Conservation (phyloP, 1,140 invertebrate genomes). For the Halotydeus destructor region DNA sequence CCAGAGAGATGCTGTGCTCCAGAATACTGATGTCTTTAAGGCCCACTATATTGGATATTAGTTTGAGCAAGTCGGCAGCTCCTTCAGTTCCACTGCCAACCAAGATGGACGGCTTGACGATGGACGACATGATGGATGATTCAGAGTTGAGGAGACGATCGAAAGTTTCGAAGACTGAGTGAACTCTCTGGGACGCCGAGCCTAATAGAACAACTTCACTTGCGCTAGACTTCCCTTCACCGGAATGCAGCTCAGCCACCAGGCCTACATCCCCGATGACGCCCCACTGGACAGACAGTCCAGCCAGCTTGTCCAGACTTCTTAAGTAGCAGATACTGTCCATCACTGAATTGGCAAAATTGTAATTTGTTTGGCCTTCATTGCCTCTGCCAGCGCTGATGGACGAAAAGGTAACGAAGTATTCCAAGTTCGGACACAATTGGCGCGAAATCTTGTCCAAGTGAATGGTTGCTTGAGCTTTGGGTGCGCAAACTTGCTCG, state of each 20-base stretch:
- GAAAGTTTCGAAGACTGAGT: conserved; percentile 60
- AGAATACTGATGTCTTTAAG: conserved; percentile 60
- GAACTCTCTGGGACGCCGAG: conserved; percentile 72
- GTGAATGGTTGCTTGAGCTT: conserved; percentile 41
- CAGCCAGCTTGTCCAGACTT: conserved; percentile 33
- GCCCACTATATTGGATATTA: conserved; percentile 26
- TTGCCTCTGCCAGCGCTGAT: conserved; percentile 85
- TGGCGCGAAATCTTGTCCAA: conserved; percentile 37
- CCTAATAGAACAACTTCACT: conserved; percentile 75
- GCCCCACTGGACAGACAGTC: conserved; percentile 89
- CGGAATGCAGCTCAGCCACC: conserved; percentile 56
- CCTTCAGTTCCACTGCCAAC: conserved; percentile 23
- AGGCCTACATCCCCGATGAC: conserved; percentile 90
- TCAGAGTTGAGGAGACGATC: conserved; percentile 53
- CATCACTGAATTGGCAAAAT: conserved; percentile 81
- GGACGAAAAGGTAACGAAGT: conserved; percentile 83
- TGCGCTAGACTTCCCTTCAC: conserved; percentile 58
- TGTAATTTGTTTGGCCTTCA: conserved; percentile 82
- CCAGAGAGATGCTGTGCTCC: conserved; percentile 45
- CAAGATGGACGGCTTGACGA: not conserved
- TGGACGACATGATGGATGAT: conserved; percentile 28
- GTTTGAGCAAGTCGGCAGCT: conserved; percentile 22
- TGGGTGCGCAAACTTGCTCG: conserved; percentile 35
- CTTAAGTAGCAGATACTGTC: conserved; percentile 44
- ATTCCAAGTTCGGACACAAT: conserved; percentile 52